Percentiles rank a stretch among this genome's conserved stretches.
Evolutionary conservation across 2,113 vertebrate species (phyloP).

Genomic region (Toxotes jaculatrix): DNA sequence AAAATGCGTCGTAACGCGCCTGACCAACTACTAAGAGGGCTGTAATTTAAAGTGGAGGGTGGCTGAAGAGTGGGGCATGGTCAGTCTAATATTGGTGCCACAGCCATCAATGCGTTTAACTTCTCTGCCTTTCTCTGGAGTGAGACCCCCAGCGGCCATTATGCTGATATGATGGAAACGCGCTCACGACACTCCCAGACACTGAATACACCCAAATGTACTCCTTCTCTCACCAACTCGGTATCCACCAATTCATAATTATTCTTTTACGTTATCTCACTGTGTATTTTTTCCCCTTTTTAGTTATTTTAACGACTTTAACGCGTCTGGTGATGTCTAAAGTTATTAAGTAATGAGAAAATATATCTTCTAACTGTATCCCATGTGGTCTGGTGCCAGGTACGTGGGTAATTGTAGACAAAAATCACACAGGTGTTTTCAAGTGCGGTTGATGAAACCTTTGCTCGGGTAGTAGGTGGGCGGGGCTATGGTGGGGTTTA

Average conservation of each 20-base stretch:
- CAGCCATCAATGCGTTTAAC: background rate
- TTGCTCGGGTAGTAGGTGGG: background rate
- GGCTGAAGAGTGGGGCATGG: background rate
- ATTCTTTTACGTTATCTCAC: background rate
- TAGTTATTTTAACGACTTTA: too few species aligned
- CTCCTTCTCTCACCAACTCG: background rate
- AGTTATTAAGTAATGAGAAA: too few species aligned
- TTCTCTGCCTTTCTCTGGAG: background rate
- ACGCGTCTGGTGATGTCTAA: too few species aligned
- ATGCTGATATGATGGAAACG: background rate
- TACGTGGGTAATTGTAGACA: too few species aligned
- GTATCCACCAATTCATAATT: too few species aligned
- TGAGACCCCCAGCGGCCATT: slow-evolving; percentile 69
- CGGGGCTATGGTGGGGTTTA: background rate
- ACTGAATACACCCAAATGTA: background rate
- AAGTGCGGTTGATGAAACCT: background rate
- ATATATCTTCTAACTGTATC: too few species aligned
- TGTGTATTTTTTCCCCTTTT: too few species aligned
- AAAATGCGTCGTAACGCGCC: background rate
- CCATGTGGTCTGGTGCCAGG: too few species aligned
- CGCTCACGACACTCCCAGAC: background rate
- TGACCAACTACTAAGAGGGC: too few species aligned
- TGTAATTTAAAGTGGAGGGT: background rate
- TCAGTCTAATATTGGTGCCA: background rate
- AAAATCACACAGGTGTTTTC: background rate